Conservation (phyloP, 2,888 invertebrate genomes). For the Chromoteleia sp. region DNA sequence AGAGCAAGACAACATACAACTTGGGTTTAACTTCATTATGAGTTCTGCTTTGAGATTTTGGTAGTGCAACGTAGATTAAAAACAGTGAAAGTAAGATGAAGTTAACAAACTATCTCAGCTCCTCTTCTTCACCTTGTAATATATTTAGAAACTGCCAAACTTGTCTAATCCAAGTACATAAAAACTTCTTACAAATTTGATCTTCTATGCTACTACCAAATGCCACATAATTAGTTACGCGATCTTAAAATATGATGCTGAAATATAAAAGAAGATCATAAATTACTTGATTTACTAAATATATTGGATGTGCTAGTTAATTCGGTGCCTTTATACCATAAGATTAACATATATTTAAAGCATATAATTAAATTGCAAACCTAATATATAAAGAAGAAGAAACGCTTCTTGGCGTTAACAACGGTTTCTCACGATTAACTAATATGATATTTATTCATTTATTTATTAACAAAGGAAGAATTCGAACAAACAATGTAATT, state of each 20-base stretch:
- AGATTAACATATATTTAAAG: too few species aligned
- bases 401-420: too few species aligned
- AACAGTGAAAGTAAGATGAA: conserved; percentile 38
- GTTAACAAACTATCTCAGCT: conserved; percentile 48
- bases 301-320: too few species aligned
- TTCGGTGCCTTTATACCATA: too few species aligned
- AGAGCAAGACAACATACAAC: conserved; percentile 22
- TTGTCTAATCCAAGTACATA: conserved; percentile 48
- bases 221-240: conserved; percentile 36
- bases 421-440: too few species aligned
- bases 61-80: conserved; percentile 14
- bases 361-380: too few species aligned
- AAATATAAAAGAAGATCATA: conserved; percentile 2
- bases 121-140: conserved; percentile 45
- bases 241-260: conserved; percentile 8
- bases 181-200: conserved; percentile 53
- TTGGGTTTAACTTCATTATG: conserved; percentile 24
- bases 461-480: too few species aligned
- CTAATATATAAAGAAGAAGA: too few species aligned
- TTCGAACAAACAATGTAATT: too few species aligned
- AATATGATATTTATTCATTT: too few species aligned
- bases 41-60: conserved; percentile 42
- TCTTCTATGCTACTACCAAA: conserved; percentile 47
- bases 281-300: too few species aligned
- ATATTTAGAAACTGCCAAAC: conserved; percentile 50